Base-by-base conservation (phyloP, 1,140 invertebrate genomes). In the Tetragonula clypearis region DNA sequence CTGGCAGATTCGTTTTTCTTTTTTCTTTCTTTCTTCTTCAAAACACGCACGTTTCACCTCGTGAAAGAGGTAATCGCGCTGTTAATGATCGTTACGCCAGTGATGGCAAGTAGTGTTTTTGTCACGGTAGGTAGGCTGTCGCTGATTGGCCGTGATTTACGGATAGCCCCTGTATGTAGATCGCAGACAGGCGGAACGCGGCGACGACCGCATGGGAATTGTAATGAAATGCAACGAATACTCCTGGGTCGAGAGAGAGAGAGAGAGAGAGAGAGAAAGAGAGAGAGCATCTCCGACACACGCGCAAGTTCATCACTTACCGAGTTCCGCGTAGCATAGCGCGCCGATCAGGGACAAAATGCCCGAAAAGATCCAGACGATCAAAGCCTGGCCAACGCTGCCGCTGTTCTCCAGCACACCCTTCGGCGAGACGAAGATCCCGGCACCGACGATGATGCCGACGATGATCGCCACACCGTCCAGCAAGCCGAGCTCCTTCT, bases 401-500 rank as follows among this genome's bases (percentile, higher is more conserved):
- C 98, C 98, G 1, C 98, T 97, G 94, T 99, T 96, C 86, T 96
- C 93, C 14, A 99, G 96, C 12, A 99, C 98, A 87, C 99, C 99
- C 94, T 98, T 98, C 0, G 99, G 99, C 1, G 98, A 98, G 68
- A 99, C 97, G 94, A 99, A 99, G 91, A 99, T 99, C 88, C 98
- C 98, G 76, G 98, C 98, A 5, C 98, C 98, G 90, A 98, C 97
- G 89, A 98, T 98, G 56, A 98, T 98, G 69, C 98, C 98, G 84
- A 98, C 94, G 92, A 98, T 98, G 79, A 98, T 97, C 65, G 97
- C 97, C 56, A 98, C 97, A 15, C 98, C 98, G 94, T 98, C 97
- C 23, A 98, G 94, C 41, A 99, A 92, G 1, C 98, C 98, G 2
- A 99, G 94, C 89, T 98, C 96, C 92, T 98, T 98, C 87, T 97